phyloP scores from a whole-genome alignment of 2,797 vertebrate species.

The Rhinogobio ventralis region DNA sequence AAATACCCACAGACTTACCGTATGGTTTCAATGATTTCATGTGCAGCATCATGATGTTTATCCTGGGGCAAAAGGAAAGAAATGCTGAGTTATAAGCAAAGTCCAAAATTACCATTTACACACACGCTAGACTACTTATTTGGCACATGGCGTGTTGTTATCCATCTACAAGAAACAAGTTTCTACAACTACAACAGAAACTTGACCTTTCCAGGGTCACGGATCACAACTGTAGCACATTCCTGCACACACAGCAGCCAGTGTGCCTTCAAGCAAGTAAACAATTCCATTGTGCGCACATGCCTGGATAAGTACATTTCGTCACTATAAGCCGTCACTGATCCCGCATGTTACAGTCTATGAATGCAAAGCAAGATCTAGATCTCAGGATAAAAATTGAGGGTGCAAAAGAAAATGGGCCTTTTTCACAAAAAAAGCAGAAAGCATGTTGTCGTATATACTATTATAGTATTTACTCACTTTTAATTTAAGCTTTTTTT shows the following conservation, averaged over 20 bases:
- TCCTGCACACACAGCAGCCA: conserved; percentile 1
- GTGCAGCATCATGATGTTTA: conserved; percentile 99
- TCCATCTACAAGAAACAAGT: conserved; percentile 1
- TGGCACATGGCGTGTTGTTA: background rate
- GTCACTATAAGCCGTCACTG: background rate
- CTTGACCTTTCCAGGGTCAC: conserved; percentile 9
- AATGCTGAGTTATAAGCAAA: background rate
- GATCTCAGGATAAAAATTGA: background rate
- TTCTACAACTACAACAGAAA: conserved; percentile 21
- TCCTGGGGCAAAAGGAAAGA: conserved; percentile 81
- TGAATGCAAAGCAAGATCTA: conserved; percentile 2
- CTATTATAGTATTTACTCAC: background rate
- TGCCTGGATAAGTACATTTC: background rate
- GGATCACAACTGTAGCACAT: background rate
- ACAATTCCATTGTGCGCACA: background rate
- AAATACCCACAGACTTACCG: conserved; percentile 79
- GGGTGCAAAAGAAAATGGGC: background rate
- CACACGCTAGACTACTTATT: background rate
- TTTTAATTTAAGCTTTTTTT: background rate
- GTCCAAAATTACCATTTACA: background rate
- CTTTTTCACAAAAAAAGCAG: background rate
- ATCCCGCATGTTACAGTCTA: background rate
- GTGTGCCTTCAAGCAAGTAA: background rate
- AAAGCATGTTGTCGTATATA: background rate
- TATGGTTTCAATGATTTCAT: conserved; percentile 99